Conservation (phyloP, 2,113 vertebrate genomes). For the Columba livia region DNA sequence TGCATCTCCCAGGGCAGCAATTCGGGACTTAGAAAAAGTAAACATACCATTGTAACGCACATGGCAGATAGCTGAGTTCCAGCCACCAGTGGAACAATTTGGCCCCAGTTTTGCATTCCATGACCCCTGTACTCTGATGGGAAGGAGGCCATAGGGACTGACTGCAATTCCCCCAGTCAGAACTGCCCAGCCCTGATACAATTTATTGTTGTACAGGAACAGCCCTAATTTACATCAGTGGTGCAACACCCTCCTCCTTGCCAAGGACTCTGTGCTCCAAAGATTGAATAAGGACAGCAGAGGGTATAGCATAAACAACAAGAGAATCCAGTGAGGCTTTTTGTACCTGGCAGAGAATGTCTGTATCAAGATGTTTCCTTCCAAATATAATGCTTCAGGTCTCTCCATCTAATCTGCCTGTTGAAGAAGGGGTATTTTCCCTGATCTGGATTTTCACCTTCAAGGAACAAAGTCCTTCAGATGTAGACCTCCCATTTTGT, state of each 20-base stretch:
- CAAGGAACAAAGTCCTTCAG: not conserved
- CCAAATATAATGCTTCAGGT: not conserved
- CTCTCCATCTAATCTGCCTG: not conserved
- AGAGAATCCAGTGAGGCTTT: not conserved
- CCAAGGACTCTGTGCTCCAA: not conserved
- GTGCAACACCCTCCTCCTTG: not conserved
- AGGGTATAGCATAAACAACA: not conserved
- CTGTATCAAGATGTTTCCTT: not conserved
- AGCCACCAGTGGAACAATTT: conserved; percentile 40
- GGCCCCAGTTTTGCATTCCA: conserved; percentile 13
- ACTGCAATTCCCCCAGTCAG: not conserved
- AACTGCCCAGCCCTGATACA: conserved; percentile 9
- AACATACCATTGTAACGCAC: not conserved
- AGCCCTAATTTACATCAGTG: not conserved
- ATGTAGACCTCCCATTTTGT: not conserved
- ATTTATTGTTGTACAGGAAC: conserved; percentile 11
- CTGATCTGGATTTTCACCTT: not conserved
- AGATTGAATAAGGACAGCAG: not conserved
- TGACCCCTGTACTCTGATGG: conserved; percentile 1
- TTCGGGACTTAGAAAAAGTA: conserved; percentile 40
- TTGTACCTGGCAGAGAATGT: not conserved
- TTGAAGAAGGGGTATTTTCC: not conserved
- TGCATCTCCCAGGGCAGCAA: conserved; percentile 35
- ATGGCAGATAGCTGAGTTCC: conserved; percentile 21
- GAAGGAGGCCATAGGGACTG: conserved; percentile 18